These are phyloP conservation scores for Abramis brama DNA, from an alignment of 2,113 vertebrate genomes.

Conservation along the genomic window DNA sequence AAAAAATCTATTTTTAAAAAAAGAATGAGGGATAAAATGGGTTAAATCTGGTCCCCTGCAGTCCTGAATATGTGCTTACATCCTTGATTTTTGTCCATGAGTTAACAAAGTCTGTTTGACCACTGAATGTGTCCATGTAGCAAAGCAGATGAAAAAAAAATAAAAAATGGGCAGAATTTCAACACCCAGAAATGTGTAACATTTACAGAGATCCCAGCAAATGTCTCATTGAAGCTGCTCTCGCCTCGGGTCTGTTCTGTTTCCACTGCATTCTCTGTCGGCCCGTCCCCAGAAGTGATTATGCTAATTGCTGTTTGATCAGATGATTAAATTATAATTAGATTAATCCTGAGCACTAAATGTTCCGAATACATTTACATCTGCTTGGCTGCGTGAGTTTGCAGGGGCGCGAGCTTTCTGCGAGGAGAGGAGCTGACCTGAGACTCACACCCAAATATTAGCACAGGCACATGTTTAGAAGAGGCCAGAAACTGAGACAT, in stretches of 20 bases:
- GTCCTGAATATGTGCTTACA: neutral
- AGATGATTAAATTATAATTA: slow-evolving; percentile 94
- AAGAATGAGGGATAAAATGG: neutral
- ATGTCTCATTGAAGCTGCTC: slow-evolving; percentile 72
- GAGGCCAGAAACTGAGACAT: neutral
- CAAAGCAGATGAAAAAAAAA: slow-evolving; percentile 35
- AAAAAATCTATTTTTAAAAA: no score
- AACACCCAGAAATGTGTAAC: slow-evolving; percentile 67
- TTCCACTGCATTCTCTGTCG: slow-evolving; percentile 76
- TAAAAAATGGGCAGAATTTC: slow-evolving; percentile 49
- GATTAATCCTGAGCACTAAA: slow-evolving; percentile 86
- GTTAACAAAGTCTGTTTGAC: neutral
- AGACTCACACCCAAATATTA: slow-evolving; percentile 36
- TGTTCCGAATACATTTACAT: slow-evolving; percentile 82
- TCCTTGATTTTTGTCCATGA: neutral
- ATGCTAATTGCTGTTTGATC: slow-evolving; percentile 95
- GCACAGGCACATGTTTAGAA: slow-evolving; percentile 1
- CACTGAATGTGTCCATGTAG: slow-evolving; percentile 54
- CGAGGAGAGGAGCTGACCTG: slow-evolving; percentile 20
- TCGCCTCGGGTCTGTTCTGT: slow-evolving; percentile 76
- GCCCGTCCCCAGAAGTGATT: slow-evolving; percentile 87
- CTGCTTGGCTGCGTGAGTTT: slow-evolving; percentile 74
- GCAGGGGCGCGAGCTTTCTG: slow-evolving; percentile 53
- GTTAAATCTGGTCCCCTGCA: neutral
- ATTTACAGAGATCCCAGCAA: slow-evolving; percentile 73